Conservation (phyloP, 2,797 vertebrate genomes). For the Spea hammondii region DNA sequence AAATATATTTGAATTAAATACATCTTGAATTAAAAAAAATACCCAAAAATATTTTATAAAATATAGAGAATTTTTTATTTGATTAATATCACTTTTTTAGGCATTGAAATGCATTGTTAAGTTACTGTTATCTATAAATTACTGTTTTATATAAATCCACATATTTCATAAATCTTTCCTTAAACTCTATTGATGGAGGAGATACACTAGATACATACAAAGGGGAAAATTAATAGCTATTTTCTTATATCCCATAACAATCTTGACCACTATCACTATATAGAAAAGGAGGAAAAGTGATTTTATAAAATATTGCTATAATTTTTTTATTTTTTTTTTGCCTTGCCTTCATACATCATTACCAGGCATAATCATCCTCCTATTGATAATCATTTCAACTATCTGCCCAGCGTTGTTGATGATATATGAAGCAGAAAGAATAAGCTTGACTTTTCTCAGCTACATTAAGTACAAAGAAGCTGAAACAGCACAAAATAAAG, state of each 20-base stretch:
- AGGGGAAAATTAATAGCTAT: too few relatives aligned
- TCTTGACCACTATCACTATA: neutral
- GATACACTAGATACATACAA: too few relatives aligned
- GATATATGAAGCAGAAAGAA: conserved; percentile 54
- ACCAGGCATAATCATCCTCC: conserved; percentile 51
- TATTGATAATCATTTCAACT: conserved; percentile 53
- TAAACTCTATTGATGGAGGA: too few relatives aligned
- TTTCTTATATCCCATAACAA: neutral
- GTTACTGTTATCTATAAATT: too few relatives aligned
- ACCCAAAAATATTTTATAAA: too few relatives aligned
- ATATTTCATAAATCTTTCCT: too few relatives aligned
- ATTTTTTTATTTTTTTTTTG: conserved; percentile 35
- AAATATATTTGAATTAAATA: too few relatives aligned
- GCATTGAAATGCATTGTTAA: too few relatives aligned
- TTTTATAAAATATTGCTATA: conserved; percentile 4
- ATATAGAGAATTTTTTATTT: too few relatives aligned
- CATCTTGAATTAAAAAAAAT: too few relatives aligned
- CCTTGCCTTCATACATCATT: conserved; percentile 49
- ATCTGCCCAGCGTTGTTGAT: conserved; percentile 46
- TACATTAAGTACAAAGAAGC: conserved; percentile 51
- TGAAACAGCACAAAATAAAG: conserved; percentile 52
- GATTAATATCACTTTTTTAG: too few relatives aligned
- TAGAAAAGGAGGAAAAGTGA: neutral
- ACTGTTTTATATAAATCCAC: too few relatives aligned
- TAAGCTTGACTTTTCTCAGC: conserved; percentile 54